These are phyloP conservation scores for Blastomussa wellsi DNA, from an alignment of 92 coral and sea anemone genomes.

Conservation along the genomic window DNA sequence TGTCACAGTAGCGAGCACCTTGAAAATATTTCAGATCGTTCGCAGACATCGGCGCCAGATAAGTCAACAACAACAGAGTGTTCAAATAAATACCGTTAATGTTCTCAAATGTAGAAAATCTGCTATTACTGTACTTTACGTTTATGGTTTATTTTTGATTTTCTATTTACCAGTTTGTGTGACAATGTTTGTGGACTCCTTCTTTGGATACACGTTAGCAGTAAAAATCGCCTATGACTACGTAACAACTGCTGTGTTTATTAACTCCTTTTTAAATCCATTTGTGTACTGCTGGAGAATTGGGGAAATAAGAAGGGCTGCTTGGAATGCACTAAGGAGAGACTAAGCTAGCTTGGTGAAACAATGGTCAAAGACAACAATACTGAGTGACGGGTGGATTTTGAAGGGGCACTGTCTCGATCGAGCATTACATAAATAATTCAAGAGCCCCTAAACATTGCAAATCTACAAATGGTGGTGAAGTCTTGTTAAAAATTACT, in stretches of 20 bases:
- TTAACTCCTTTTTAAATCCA: slow-evolving; percentile 41
- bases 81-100: background rate
- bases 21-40: slow-evolving; percentile 27
- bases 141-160: slow-evolving; percentile 9
- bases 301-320: slow-evolving; percentile 36
- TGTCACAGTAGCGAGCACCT: background rate
- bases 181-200: background rate
- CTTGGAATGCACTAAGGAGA: background rate
- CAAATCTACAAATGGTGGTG: too few relatives aligned
- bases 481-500: too few relatives aligned
- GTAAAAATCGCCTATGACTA: slow-evolving; percentile 33
- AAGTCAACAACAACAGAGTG: background rate
- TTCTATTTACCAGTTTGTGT: slow-evolving; percentile 35
- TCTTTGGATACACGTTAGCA: background rate
- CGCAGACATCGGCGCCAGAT: slow-evolving; percentile 34
- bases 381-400: too few relatives aligned
- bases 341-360: too few relatives aligned
- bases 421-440: too few relatives aligned
- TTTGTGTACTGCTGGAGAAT: slow-evolving; percentile 40
- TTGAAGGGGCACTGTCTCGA: too few relatives aligned
- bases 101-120: slow-evolving; percentile 14
- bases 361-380: too few relatives aligned
- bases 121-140: slow-evolving; percentile 40
- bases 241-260: slow-evolving; percentile 26
- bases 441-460: too few relatives aligned